phyloP scores from a whole-genome alignment of 64 coral and sea anemone genomes.

The Platygyra sinensis region DNA sequence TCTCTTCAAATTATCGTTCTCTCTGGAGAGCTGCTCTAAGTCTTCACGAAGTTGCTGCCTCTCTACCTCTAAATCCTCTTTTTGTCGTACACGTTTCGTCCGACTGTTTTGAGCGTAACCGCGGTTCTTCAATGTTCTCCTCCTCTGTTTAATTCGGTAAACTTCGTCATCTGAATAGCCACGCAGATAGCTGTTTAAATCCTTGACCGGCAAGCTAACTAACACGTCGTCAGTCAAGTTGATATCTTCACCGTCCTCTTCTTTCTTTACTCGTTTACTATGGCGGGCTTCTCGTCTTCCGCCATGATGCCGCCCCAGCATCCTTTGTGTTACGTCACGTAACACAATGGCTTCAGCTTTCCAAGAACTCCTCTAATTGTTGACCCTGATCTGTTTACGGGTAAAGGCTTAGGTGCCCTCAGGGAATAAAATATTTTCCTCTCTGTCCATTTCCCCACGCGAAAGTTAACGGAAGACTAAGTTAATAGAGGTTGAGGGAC shows the following conservation, averaged over 20 bases:
- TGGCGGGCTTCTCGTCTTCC: conserved; percentile 81
- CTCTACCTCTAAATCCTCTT: conserved; percentile 84
- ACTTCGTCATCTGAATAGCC: conserved; percentile 80
- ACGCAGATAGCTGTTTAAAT: conserved; percentile 70
- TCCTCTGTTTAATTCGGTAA: conserved; percentile 80
- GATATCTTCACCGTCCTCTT: conserved; percentile 50
- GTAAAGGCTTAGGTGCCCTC: too few relatives aligned
- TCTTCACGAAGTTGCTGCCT: conserved; percentile 78
- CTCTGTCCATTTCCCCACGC: too few relatives aligned
- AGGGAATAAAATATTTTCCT: too few relatives aligned
- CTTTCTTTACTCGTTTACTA: conserved; percentile 77
- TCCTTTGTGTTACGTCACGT: conserved; percentile 55
- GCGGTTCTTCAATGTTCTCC: conserved; percentile 94
- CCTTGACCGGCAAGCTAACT: conserved; percentile 81
- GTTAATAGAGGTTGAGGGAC: too few relatives aligned
- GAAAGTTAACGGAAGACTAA: too few relatives aligned
- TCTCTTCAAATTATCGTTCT: conserved; percentile 90
- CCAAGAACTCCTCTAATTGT: neutral
- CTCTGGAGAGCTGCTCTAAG: conserved; percentile 81
- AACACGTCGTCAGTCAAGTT: conserved; percentile 72
- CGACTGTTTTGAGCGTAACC: conserved; percentile 98
- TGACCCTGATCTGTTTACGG: too few relatives aligned
- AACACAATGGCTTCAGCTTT: neutral
- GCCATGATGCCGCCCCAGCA: conserved; percentile 86
- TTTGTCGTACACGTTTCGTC: conserved; percentile 90